Evolutionary conservation across 1,140 invertebrate species (phyloP).

Genomic region (Matsumurasca onukii): DNA sequence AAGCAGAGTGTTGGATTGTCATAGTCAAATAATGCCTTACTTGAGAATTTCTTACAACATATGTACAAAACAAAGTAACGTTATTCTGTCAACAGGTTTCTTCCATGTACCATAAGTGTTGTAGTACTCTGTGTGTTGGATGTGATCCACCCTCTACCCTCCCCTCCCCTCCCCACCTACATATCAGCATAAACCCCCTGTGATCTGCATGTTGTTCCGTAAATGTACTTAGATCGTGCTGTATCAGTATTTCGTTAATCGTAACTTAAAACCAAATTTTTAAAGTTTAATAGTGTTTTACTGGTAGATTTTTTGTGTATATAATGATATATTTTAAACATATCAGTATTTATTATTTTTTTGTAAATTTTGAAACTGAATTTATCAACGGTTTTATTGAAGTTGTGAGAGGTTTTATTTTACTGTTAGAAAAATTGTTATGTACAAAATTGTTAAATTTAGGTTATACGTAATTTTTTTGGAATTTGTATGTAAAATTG

Average conservation of each 20-base stretch:
- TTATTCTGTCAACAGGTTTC: neutral
- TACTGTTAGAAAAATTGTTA: neutral
- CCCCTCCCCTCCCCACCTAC: neutral
- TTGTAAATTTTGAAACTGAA: neutral
- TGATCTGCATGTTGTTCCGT: neutral
- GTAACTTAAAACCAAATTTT: conserved; percentile 13
- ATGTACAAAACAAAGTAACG: too few species aligned
- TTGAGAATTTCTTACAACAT: too few species aligned
- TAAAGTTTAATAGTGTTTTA: conserved; percentile 13
- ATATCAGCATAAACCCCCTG: conserved; percentile 12
- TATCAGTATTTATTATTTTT: neutral
- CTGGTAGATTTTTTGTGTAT: neutral
- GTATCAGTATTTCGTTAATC: conserved; percentile 23
- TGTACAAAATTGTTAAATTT: neutral
- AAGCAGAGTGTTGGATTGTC: too few species aligned
- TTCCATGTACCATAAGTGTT: neutral
- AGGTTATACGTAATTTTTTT: neutral
- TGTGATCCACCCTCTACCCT: neutral
- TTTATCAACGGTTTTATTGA: neutral
- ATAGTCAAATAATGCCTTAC: too few species aligned
- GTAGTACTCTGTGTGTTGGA: neutral
- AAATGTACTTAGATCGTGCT: conserved; percentile 20
- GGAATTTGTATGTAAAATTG: neutral
- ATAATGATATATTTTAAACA: neutral
- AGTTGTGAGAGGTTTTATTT: neutral